Evolutionary conservation across 1,140 invertebrate genomes (phyloP).

Genomic region (Aphelenchoides fujianensis): DNA sequence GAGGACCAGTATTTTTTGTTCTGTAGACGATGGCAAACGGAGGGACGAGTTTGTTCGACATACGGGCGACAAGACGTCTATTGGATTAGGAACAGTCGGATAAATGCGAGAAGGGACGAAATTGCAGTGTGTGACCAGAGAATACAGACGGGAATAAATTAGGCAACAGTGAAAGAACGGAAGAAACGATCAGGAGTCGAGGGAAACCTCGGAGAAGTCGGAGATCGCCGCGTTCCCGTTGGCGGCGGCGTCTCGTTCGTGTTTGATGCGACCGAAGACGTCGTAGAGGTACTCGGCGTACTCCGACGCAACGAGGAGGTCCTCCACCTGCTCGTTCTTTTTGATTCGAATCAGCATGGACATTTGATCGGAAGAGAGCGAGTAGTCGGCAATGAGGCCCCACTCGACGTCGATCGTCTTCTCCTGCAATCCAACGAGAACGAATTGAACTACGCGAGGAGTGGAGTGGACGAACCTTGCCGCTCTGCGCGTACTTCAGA

Average conservation of each 20-base stretch:
- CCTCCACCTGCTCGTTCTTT: conserved; percentile 10
- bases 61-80: background rate
- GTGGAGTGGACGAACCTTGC: conserved; percentile 32
- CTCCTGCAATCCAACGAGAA: conserved; percentile 35
- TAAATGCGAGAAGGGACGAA: background rate
- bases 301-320: conserved; percentile 24
- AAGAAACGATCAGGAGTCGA: background rate
- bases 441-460: no score
- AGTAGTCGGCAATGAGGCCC: conserved; percentile 27
- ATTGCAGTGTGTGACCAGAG: background rate
- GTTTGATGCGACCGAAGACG: conserved; percentile 39
- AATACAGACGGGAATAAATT: background rate
- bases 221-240: background rate
- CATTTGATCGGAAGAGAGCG: conserved; percentile 32
- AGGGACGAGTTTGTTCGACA: background rate
- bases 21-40: background rate
- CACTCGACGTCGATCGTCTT: conserved; percentile 34
- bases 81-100: background rate
- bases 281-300: conserved; percentile 46
- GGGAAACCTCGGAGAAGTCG: background rate
- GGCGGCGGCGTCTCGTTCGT: conserved; percentile 22
- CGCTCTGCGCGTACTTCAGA: conserved; percentile 28
- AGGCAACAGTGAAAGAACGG: background rate
- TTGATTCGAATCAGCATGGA: conserved; percentile 18
- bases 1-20: background rate